Base-by-base conservation (phyloP, 2,113 vertebrate species). In the Coptodon rendalli region DNA sequence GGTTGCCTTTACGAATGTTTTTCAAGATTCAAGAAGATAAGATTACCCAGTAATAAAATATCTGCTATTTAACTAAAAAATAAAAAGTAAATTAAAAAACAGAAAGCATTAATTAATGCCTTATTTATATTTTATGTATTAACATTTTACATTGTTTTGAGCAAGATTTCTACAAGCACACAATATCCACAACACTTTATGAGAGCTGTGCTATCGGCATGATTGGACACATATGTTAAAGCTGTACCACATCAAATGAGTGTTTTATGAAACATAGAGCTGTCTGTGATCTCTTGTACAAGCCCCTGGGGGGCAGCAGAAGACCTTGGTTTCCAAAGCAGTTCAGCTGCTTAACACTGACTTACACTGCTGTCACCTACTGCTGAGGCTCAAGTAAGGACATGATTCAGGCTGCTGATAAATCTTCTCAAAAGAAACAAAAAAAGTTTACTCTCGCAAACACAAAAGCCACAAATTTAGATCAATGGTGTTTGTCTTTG, bases 231-330 rank as follows among this genome's bases (percentile, higher is more conserved):
- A 36, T 45, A 6, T 19, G 36, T 40, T 88, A 17, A 66, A 79
- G 53, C 68, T 86, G 66, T 6, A 14, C 50, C 22, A 29, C 24
- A 78, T 81, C 34, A 81, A 40, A 34, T 14, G 8, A 81, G 22
- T 63, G 68, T 24, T 56, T 45, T 2, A 3, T n/a, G 56, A 83
- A 13, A 57, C 38, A 22, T 7, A 22, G 11, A 19, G 56, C 63
- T 61, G 66, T 7, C 81, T 93, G 93, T 68, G 43, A 90, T 86
- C 34, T 54, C 82, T 71, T 16, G 14, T 31, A 5, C 34, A 7
- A 76, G 43, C 93, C 95, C 87, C 95, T 94, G 89, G 95, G 92
- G 95, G 95, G 95, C 95, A 96, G 95, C 95, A 96, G 90, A 95
- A 93, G 91, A 94, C 95, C 91, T 96, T 88, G 43, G 83, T 91